Percentiles rank a stretch among this genome's conserved stretches.
phyloP scores from a whole-genome alignment of 2,797 vertebrate genomes.

The Xiphorhynchus erythropygius region DNA sequence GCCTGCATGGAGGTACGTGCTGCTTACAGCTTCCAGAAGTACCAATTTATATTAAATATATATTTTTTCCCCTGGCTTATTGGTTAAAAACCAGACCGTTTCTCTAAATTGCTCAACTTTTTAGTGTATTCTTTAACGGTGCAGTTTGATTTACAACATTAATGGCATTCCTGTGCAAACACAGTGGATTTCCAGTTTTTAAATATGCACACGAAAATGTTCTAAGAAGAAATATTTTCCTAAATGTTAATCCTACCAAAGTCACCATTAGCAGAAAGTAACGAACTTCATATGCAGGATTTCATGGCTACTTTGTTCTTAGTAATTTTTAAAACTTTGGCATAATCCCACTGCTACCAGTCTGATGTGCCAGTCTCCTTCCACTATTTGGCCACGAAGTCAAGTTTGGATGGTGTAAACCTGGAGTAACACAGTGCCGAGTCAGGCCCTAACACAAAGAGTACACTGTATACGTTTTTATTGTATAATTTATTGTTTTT shows the following conservation, averaged over 20 bases:
- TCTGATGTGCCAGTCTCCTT: not conserved
- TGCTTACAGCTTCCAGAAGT: slow-evolving; percentile 40
- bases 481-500: slow-evolving; percentile 63
- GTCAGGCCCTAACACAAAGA: slow-evolving; percentile 18
- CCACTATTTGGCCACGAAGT: not conserved
- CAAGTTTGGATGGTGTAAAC: not conserved
- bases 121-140: not conserved
- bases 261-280: slow-evolving; percentile 2
- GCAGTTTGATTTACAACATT: slow-evolving; percentile 26
- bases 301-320: slow-evolving; percentile 37
- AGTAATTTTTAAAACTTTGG: slow-evolving; percentile 22
- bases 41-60: slow-evolving; percentile 38
- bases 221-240: slow-evolving; percentile 34
- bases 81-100: slow-evolving; percentile 40
- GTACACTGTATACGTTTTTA: slow-evolving; percentile 43
- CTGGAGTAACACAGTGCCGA: not conserved
- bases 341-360: not conserved
- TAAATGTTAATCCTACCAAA: slow-evolving; percentile 23
- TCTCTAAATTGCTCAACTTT: slow-evolving; percentile 21
- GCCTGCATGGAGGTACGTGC: slow-evolving; percentile 37
- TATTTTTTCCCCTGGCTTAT: slow-evolving; percentile 15
- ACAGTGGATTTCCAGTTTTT: slow-evolving; percentile 28
- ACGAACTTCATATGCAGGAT: slow-evolving; percentile 39
- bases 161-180: slow-evolving; percentile 43
- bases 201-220: slow-evolving; percentile 29